Percentiles rank a stretch among this genome's conserved stretches.
Evolutionary conservation across 2,888 invertebrate genomes (phyloP).

Genomic region (Acronicta psi): DNA sequence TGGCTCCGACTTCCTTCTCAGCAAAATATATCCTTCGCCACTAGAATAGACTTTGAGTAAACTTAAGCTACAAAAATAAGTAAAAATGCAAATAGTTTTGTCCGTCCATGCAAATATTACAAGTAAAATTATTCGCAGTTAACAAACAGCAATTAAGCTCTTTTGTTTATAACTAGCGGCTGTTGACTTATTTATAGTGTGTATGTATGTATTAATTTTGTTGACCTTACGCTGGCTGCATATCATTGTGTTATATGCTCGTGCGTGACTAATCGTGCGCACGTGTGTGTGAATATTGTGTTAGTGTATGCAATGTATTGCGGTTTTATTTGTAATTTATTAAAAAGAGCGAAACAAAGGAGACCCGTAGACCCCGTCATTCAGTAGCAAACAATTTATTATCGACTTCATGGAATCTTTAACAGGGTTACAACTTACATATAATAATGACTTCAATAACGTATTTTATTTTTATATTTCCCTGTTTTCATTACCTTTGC

Average conservation of each 20-base stretch:
- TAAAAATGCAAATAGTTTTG: too few relatives aligned
- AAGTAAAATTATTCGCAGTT: constrained; percentile 20
- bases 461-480: too few relatives aligned
- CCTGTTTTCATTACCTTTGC: too few relatives aligned
- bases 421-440: too few relatives aligned
- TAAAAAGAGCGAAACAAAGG: background rate
- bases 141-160: constrained; percentile 43
- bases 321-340: background rate
- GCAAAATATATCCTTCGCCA: too few relatives aligned
- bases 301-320: constrained; percentile 20
- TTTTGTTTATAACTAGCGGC: constrained; percentile 49
- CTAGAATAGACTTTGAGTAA: too few relatives aligned
- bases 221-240: constrained; percentile 54
- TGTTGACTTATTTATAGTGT: constrained; percentile 44
- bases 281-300: constrained; percentile 27
- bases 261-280: constrained; percentile 57
- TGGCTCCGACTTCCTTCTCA: too few relatives aligned
- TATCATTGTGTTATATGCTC: constrained; percentile 45
- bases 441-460: too few relatives aligned
- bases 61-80: too few relatives aligned
- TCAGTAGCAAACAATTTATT: too few relatives aligned
- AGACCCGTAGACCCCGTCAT: background rate
- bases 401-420: too few relatives aligned
- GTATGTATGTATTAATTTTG: constrained; percentile 33
- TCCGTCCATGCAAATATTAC: constrained; percentile 15